phyloP scores from a whole-genome alignment of 2,113 vertebrate species.

The Chaetorhynchus papuensis region DNA sequence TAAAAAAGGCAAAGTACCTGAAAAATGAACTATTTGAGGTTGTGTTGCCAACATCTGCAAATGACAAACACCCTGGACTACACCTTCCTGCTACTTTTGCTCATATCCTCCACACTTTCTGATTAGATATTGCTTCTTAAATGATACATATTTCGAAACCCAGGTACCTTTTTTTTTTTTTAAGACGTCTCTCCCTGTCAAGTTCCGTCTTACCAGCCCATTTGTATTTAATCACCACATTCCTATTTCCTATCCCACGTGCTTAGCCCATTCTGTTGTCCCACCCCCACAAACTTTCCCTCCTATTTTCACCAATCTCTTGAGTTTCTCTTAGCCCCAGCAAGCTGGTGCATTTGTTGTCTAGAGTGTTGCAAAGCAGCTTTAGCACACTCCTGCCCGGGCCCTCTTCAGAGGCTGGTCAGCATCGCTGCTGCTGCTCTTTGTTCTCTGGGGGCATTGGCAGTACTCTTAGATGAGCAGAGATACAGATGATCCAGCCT shows the following conservation, averaged over 20 bases:
- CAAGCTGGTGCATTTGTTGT: neutral
- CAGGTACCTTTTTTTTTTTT: neutral
- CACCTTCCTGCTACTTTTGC: neutral
- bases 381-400: neutral
- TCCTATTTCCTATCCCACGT: neutral
- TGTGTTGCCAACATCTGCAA: neutral
- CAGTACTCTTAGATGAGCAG: neutral
- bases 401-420: neutral
- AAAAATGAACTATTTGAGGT: neutral
- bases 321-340: neutral
- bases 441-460: neutral
- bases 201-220: neutral
- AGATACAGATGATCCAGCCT: neutral
- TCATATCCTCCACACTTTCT: neutral
- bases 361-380: neutral
- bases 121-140: neutral
- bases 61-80: neutral
- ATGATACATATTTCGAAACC: neutral
- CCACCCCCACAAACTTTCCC: rapidly evolving
- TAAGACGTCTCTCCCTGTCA: neutral
- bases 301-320: neutral
- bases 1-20: neutral
- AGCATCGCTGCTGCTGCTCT: rapidly evolving
- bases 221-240: neutral
- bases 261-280: neutral